Evolutionary conservation across 2,888 invertebrate species (phyloP), one percentile per base, ranked within the genome.

Genomic region (Leucoma salicis): DNA sequence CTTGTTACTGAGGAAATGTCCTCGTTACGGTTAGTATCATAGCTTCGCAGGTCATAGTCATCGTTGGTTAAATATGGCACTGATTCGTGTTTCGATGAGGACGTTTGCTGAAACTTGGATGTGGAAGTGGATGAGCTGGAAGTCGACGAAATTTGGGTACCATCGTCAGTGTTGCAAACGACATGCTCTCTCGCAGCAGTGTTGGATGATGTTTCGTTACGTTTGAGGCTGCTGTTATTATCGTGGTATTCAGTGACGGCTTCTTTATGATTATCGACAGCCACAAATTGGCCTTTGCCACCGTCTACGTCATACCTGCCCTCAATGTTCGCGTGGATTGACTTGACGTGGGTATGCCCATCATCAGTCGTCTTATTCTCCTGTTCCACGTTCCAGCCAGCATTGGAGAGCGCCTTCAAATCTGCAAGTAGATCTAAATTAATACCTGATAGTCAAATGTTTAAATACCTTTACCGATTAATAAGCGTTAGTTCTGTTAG

Each of bases 341-440:
- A 89, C 33, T 91, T 90, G 33, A 91, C 90, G 52, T 91, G 91
- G 2, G 92, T 92, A 64, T 91, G 92, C 0, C 94, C 94, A 66
- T 93, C 94, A 44, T 92, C 90, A 31, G 91, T 92, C 2, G 89
- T 90, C 70, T 90, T 91, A 48, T 92, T 91, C 41, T 92, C 91
- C 4, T 92, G 91, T 56, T 92, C 91, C 33, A 94, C 91, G 66
- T 92, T 92, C 94, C 94, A 94, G 35, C 93, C 94, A 31, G 92
- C 91, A 49, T 91, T 85, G 25, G 88, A 85, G 31, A 83, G 75
- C 63, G 83, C 86, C 57, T 85, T 80, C 57, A 88, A 67, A 74
- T 90, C 90, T 90, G 84, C 0, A 82, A 84, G 53, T 66, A 18
- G 53, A 5, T 16, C 6, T 7, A 11, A 0, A 28, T 63, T 35